A percentile compares a stretch with the other conserved stretches of the same genome.
These are phyloP conservation scores for Allophyes oxyacanthae DNA, from an alignment of 2,888 invertebrate species.

Conservation along the genomic window DNA sequence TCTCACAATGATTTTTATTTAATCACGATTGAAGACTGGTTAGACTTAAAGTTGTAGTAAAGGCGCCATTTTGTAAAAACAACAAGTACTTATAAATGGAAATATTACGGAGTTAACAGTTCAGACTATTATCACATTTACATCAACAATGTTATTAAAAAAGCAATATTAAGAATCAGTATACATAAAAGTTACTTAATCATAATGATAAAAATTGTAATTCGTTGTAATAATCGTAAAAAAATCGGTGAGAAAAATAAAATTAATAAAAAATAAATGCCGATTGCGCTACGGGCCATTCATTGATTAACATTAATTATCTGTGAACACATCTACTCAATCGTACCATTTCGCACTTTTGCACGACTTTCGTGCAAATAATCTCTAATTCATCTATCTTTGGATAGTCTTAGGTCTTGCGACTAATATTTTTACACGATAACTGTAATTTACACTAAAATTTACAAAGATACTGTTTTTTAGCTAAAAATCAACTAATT, in stretches of 20 bases:
- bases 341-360: conserved; percentile 43
- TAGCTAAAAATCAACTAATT: conserved; percentile 69
- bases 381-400: conserved; percentile 54
- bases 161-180: conserved; percentile 60
- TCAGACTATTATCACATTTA: conserved; percentile 68
- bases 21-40: conserved; percentile 37
- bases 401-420: conserved; percentile 66
- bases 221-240: conserved; percentile 68
- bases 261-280: conserved; percentile 72
- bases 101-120: conserved; percentile 20
- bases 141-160: conserved; percentile 57
- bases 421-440: conserved; percentile 58
- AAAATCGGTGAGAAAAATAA: conserved; percentile 50
- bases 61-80: conserved; percentile 16
- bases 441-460: conserved; percentile 69
- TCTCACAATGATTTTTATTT: conserved; percentile 38
- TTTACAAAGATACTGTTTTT: conserved; percentile 69
- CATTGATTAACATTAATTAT: conserved; percentile 42
- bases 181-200: conserved; percentile 36
- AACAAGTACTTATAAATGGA: not conserved
- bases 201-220: conserved; percentile 50
- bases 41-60: conserved; percentile 27
- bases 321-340: conserved; percentile 61
- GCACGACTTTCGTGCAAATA: conserved; percentile 50
- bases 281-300: conserved; percentile 69